Evolutionary conservation across 2,797 vertebrate species (phyloP).

Genomic region (Buphagus erythrorhynchus): DNA sequence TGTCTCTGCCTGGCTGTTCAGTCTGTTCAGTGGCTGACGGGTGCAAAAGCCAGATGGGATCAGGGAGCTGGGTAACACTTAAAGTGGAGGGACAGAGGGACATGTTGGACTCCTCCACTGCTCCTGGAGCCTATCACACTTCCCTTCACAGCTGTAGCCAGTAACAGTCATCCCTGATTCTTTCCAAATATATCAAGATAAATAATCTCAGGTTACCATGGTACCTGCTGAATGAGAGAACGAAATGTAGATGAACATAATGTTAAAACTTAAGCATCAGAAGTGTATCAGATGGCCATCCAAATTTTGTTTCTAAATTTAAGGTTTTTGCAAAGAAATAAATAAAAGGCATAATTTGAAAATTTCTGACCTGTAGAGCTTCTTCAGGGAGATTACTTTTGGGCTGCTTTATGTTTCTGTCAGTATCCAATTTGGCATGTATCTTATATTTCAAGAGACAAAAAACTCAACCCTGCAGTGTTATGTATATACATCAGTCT

Average conservation of each 20-base stretch:
- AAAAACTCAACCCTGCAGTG: not conserved
- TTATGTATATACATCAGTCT: not conserved
- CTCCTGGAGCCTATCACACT: not conserved
- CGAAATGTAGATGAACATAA: not conserved
- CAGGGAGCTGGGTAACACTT: fast-evolving
- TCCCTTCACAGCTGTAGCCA: not conserved
- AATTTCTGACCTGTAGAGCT: not conserved
- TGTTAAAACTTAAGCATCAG: not conserved
- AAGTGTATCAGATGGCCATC: not conserved
- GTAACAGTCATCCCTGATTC: not conserved
- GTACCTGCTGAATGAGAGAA: not conserved
- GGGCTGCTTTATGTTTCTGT: not conserved
- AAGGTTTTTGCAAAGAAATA: not conserved
- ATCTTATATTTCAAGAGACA: not conserved
- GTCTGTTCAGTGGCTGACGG: not conserved
- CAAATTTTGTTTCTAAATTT: not conserved
- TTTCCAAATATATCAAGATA: not conserved
- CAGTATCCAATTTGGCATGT: not conserved
- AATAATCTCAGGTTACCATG: not conserved
- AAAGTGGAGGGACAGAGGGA: not conserved
- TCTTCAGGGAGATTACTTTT: not conserved
- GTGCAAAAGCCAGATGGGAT: not conserved
- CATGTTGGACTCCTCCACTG: fast-evolving
- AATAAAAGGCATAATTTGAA: not conserved
- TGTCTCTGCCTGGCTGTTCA: not conserved